phyloP scores from a whole-genome alignment of 1,140 invertebrate species.

The Solenopsis invicta region DNA sequence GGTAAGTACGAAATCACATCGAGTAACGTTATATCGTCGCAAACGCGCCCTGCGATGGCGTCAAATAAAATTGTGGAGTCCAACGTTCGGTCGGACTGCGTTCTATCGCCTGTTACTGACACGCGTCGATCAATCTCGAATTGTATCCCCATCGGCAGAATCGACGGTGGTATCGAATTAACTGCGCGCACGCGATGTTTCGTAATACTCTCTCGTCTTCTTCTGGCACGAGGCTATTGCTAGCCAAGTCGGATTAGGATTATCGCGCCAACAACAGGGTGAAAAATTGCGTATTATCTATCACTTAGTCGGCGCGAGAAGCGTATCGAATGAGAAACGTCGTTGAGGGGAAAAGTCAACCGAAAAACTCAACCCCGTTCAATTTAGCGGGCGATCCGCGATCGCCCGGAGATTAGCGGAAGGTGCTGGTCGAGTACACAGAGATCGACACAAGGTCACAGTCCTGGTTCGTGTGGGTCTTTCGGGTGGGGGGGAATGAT shows the following conservation, averaged over 20 bases:
- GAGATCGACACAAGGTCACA: slow-evolving; percentile 69
- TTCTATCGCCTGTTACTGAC: not conserved
- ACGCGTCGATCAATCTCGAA: not conserved
- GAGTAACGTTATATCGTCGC: not conserved
- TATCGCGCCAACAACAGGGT: slow-evolving; percentile 51
- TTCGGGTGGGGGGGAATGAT: slow-evolving; percentile 44
- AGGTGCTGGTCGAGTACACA: slow-evolving; percentile 41
- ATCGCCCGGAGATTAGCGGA: slow-evolving; percentile 71
- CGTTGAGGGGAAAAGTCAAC: slow-evolving; percentile 53
- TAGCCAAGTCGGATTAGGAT: not conserved
- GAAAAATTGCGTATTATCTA: slow-evolving; percentile 66
- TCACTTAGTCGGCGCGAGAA: slow-evolving; percentile 35
- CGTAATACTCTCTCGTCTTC: not conserved
- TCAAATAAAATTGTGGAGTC: not conserved
- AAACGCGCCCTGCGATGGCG: not conserved
- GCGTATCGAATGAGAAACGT: slow-evolving; percentile 51
- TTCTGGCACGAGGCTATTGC: not conserved
- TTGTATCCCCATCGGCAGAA: not conserved
- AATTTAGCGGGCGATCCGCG: slow-evolving; percentile 63
- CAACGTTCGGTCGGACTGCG: not conserved
- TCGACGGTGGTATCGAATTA: not conserved
- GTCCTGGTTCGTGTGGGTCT: slow-evolving; percentile 49
- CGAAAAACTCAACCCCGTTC: slow-evolving; percentile 67
- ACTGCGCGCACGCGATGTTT: not conserved
- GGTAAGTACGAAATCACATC: slow-evolving; percentile 87